Base-by-base conservation (phyloP, 2,888 invertebrate species). In the Petrolisthes manimaculis region DNA sequence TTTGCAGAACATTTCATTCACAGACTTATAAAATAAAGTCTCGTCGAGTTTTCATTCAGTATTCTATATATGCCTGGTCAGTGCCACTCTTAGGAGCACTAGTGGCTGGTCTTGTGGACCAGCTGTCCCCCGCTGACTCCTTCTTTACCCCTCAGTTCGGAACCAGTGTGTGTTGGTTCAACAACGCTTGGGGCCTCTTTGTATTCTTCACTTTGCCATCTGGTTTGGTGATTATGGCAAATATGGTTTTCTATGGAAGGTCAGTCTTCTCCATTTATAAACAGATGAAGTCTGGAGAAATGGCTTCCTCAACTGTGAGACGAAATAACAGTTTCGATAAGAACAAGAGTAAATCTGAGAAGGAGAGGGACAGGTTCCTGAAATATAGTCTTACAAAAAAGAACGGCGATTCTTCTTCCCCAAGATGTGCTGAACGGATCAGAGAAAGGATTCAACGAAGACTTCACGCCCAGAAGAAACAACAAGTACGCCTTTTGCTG, bases 181-280 rank as follows among this genome's bases (percentile, higher is more conserved):
- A 92, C 18, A 92, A 92, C 75, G 91, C 92, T 61, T 88, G 92
- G 75, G 93, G 93, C 0, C 91, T 93, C 0, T 90, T 93, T 9
- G 81, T 93, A 3, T 93, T 93, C 91, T 93, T 94, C 89, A 92
- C 92, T 18, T 92, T 8, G 93, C 94, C 0, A 91, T 80, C 93
- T 3, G 92, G 92, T 0, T 12, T 93, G 0, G 89, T 94, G 5
- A 91, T 94, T 37, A 51, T 92, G 4, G 91, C 92, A 81, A 93
- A 94, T 91, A 86, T 93, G 5, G 83, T 93, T 5, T 91, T 94
- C n/a, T 94, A 93, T 89, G 89, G 91, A 14, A 86, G 92, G 4
- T 93, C 93, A 3, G 93, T 93, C 0, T 84, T 67, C 61, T 82
- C 78, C 51, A 90, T 90, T 54, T 90, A 90, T 78, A 86, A 51